Conservation (phyloP, 2,113 vertebrate genomes). For the Symphodus melops region DNA sequence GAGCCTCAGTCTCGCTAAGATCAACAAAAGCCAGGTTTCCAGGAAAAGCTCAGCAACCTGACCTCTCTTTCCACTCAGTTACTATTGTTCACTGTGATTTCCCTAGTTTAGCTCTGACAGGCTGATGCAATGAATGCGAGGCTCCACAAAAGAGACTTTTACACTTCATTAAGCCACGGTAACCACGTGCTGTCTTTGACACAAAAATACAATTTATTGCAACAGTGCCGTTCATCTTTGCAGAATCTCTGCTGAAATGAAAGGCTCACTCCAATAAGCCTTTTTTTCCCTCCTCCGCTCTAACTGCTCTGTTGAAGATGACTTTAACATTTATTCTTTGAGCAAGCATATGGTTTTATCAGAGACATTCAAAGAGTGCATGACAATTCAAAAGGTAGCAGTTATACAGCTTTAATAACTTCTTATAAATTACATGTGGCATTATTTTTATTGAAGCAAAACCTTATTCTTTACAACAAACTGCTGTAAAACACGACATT, state of each 20-base stretch:
- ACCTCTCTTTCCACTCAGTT: constrained; percentile 65
- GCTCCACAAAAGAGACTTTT: constrained; percentile 81
- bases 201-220: constrained; percentile 80
- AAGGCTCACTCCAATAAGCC: constrained; percentile 45
- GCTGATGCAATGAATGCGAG: constrained; percentile 77
- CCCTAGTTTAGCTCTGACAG: constrained; percentile 75
- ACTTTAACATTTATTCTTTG: constrained; percentile 59
- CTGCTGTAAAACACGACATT: not conserved
- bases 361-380: constrained; percentile 32
- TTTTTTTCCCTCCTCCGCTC: not conserved
- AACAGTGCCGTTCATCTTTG: constrained; percentile 60
- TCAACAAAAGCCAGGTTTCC: constrained; percentile 59
- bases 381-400: constrained; percentile 46
- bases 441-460: constrained; percentile 11
- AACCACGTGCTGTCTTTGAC: constrained; percentile 70
- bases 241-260: constrained; percentile 67
- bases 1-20: constrained; percentile 30
- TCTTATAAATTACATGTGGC: constrained; percentile 33
- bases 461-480: constrained; percentile 15
- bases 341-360: constrained; percentile 50
- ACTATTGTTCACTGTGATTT: constrained; percentile 74
- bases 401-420: constrained; percentile 46
- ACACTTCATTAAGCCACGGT: constrained; percentile 78
- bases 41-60: constrained; percentile 61
- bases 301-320: constrained; percentile 55